Evolutionary conservation across 2,113 vertebrate species (phyloP), one percentile per base, ranked within the genome.

Genomic region (Zosterops pallidus): DNA sequence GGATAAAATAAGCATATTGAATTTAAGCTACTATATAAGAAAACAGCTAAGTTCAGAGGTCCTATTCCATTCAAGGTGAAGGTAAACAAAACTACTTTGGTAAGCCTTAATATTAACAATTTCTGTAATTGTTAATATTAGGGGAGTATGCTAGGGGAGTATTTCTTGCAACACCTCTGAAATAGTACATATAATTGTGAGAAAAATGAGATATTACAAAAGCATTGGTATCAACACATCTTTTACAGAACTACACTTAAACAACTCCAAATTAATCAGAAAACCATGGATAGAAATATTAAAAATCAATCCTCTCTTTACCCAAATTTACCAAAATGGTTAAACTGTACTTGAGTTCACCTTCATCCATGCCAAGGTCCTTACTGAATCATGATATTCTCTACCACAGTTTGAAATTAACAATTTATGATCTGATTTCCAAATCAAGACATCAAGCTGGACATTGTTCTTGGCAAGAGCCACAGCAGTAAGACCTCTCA

Each of bases 1-100:
- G 85, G 75, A 90, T 94, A 97, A 96, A 95, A 86, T 82, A 97
- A 96, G 81, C 52, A 75, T 64, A 60, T 63, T 94, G 44, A 42
- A 13, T 90, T 91, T 91, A 89, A 94, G 37, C 11, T 81, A 24
- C 44, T 53, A 22, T 55, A 67, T 37, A 3, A 78, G 37, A 91
- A 95, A 95, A 96, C 6, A 69, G 16, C 46, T 69, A 90, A 19
- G 7, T 24, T 86, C 33, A 41, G 46, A 87, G 35, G 39, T 29
- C 5, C 3, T 23, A 22, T 3, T 18, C 18, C 4, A 8, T 75
- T 92, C 49, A 78, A 93, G 57, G 52, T 50, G 83, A 82, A 70
- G 65, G 75, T 41, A 89, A 62, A 79, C 8, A 11, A 25, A 76
- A 56, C 12, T 42, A n/a, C 13, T 52, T 92, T 13, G 2, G 39